Conservation (phyloP, 2,113 vertebrate species). For the Aphyosemion australe region DNA sequence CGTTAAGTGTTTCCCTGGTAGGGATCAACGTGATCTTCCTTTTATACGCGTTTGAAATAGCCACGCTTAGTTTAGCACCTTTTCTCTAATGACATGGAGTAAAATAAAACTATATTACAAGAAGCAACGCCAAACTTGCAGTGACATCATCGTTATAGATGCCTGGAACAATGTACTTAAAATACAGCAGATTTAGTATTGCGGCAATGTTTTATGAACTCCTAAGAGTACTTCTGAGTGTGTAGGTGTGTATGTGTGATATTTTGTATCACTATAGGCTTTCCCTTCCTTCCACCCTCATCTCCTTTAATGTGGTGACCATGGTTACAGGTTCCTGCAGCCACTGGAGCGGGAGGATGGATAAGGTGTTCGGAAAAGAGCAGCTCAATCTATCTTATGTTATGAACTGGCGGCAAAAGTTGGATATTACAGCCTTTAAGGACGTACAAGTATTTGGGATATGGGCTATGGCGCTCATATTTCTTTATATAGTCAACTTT, state of each 20-base stretch:
- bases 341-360: constrained; percentile 28
- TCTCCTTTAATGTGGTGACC: constrained; percentile 47
- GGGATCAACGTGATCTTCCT: constrained; percentile 10
- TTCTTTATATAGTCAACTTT: constrained; percentile 44
- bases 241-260: constrained; percentile 22
- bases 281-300: constrained; percentile 14
- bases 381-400: constrained; percentile 33
- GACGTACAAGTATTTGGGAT: constrained; percentile 43
- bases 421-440: constrained; percentile 38
- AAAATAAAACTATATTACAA: constrained; percentile 9
- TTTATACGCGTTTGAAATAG: constrained; percentile 16
- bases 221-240: constrained; percentile 13
- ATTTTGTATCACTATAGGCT: constrained; percentile 26
- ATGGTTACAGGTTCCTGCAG: constrained; percentile 43
- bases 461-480: constrained; percentile 42
- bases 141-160: constrained; percentile 11
- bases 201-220: constrained; percentile 34
- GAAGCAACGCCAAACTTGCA: neutral
- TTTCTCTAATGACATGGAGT: constrained; percentile 8
- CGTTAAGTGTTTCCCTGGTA: constrained; percentile 38
- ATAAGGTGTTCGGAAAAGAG: constrained; percentile 32
- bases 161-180: constrained; percentile 23
- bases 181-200: constrained; percentile 32
- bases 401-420: constrained; percentile 43
- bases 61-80: neutral